Evolutionary conservation across 2,888 invertebrate species (phyloP), one percentile per base, ranked within the genome.

Genomic region (Leptopilina myrica): DNA sequence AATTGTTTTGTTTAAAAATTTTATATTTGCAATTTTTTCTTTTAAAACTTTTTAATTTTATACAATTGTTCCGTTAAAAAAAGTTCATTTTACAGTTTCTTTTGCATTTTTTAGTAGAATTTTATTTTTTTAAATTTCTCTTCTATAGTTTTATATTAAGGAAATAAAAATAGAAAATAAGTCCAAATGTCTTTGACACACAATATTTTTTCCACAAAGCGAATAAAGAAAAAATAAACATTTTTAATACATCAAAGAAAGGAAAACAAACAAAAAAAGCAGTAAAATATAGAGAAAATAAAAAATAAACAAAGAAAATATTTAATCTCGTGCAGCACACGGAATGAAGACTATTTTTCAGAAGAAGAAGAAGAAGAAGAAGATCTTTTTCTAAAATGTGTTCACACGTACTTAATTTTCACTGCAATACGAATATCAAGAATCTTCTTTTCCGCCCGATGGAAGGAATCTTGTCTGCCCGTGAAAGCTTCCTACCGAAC

Each of bases 391-490:
- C 6, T 20, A 9, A 49, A 11, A 49, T 73, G 33, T 73, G 14
- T 73, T 40, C 56, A 56, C 73, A 59, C 73, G 56, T 73, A 56
- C 33, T 59, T 73, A 73, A 73, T 73, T 73, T 49, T 33, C 33
- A 53, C 73, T 56, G 33, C 53, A 73, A 73, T 33, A 33, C 53
- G 56, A 59, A 73, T 73, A 73, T 73, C 56, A 59, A 56, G 73
- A 73, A 73, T 73, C 56, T 40, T 73, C 73, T 73, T 73, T 73
- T 73, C 73, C 40, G 53, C 56, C 46, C 69, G 20, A 73, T 73
- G 33, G 56, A 33, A 56, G 56, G 40, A 73, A 73, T 73, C 73
- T 56, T 73, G 56, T 73, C 56, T 73, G 73, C 40, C 56, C 33
- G 56, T 56, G 73, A 73, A 59, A 59, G 53, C 73, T 73, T 73